Percentiles rank a stretch among this genome's conserved stretches.
Evolutionary conservation across 2,888 invertebrate genomes (phyloP).

Genomic region (Mycogona germanica): DNA sequence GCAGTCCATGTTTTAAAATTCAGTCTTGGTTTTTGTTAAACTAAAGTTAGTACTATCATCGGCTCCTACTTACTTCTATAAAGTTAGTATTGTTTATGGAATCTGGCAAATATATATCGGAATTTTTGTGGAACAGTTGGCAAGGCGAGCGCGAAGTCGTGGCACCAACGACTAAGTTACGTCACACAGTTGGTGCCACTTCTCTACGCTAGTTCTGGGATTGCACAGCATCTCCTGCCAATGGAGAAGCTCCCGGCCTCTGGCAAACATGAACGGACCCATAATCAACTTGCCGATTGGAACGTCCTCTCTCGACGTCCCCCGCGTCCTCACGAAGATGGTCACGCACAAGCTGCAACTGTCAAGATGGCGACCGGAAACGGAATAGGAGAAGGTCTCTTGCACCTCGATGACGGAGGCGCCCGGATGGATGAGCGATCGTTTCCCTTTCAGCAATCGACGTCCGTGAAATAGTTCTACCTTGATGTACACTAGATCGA

Average conservation of each 20-base stretch:
- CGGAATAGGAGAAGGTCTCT: slow-evolving; percentile 15
- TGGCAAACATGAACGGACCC: slow-evolving; percentile 19
- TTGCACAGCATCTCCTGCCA: slow-evolving; percentile 21
- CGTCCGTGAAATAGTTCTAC: slow-evolving; percentile 18
- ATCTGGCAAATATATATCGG: no score
- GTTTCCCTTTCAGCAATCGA: slow-evolving; percentile 15
- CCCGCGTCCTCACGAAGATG: neutral
- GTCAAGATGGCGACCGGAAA: slow-evolving; percentile 15
- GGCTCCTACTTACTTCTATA: no score
- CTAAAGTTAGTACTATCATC: no score
- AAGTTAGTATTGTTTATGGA: no score
- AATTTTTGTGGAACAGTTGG: no score
- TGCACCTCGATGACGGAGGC: slow-evolving; percentile 4
- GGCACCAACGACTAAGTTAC: slow-evolving; percentile 6
- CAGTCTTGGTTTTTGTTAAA: no score
- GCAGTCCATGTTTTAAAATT: no score
- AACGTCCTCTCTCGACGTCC: neutral
- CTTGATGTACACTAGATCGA: slow-evolving; percentile 11
- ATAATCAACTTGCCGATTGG: slow-evolving; percentile 14
- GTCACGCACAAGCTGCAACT: slow-evolving; percentile 14
- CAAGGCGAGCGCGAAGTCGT: neutral
- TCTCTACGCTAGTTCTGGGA: slow-evolving; percentile 17
- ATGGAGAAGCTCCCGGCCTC: slow-evolving; percentile 16
- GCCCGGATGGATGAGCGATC: slow-evolving; percentile 6
- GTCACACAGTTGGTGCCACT: slow-evolving; percentile 17